Base-by-base conservation (phyloP, 1,140 invertebrate species). In the Brachionus rubens region DNA sequence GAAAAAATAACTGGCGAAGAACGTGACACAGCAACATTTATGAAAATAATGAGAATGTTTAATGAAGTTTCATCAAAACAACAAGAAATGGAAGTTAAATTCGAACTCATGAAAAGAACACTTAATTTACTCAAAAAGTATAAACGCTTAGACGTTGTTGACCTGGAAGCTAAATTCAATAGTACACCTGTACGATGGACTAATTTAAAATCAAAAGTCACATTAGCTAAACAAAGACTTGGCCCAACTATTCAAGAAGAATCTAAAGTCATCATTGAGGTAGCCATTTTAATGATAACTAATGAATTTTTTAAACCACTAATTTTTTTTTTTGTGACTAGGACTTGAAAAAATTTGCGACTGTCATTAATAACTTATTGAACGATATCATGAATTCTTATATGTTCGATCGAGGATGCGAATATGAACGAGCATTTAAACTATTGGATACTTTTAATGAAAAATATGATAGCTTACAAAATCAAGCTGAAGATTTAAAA, bases 1-100 rank as follows among this genome's bases (percentile, higher is more conserved):
- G 84, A 85, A 68, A 80, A 81, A 72, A 84, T 85, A n/a, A 84
- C 80, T n/a, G 83, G 82, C 26, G 80, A 84, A 46, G 83, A 85
- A 76, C 80, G 81, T 77, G 83, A 85, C 70, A 84, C 83, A 2
- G 81, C 80, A 19, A 84, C 82, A 10, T 85, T 85, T 75, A 85
- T 84, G 82, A 83, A 82, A 77, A 83, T 85, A 80, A 85, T 85
- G 83, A 80, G 83, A 77, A 77, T 84, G 3, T 85, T 84, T 65
- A 84, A 84, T 79, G 81, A 84, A 80, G 82, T 84, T n/a, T 84
- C 83, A 26, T 80, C 82, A 14, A 80, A 84, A 59, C 83, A 84
- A 78, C 79, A 79, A 14, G 82, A 84, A 76, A 84, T 84, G 83
- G 82, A 85, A 75, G 80, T 80, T 7, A 83, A 83, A 77, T 85